A percentile compares a stretch with the other conserved stretches of the same genome.
Evolutionary conservation across 2,113 vertebrate genomes (phyloP).

Genomic region (Sitta europaea): DNA sequence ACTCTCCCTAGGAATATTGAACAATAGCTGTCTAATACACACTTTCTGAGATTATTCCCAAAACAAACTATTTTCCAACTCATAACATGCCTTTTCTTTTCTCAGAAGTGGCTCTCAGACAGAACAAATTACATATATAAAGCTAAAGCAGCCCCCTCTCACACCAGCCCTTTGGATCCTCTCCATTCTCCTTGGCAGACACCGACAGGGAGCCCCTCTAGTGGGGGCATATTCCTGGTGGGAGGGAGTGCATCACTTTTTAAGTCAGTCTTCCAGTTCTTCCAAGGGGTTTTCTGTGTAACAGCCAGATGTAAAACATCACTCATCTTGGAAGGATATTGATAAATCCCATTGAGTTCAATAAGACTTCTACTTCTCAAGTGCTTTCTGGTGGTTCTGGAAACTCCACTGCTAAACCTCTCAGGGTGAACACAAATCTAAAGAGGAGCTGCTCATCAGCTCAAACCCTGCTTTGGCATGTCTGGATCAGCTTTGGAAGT

Average conservation of each 20-base stretch:
- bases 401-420: background rate
- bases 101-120: background rate
- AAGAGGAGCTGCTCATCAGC: background rate
- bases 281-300: background rate
- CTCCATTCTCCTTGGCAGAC: background rate
- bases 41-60: background rate
- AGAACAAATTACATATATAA: background rate
- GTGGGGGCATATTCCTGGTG: background rate
- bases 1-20: background rate
- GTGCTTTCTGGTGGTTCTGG: background rate
- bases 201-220: background rate
- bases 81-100: background rate
- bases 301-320: background rate
- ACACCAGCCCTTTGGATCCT: background rate
- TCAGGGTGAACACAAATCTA: background rate
- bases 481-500: background rate
- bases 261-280: background rate
- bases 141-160: background rate
- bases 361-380: background rate
- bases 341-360: background rate
- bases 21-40: background rate
- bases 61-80: background rate
- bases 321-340: background rate
- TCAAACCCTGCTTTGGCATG: background rate
- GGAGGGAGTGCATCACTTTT: background rate